Evolutionary conservation across 2,888 invertebrate species (phyloP), one percentile per base, ranked within the genome.

Genomic region (Gordius sp.): DNA sequence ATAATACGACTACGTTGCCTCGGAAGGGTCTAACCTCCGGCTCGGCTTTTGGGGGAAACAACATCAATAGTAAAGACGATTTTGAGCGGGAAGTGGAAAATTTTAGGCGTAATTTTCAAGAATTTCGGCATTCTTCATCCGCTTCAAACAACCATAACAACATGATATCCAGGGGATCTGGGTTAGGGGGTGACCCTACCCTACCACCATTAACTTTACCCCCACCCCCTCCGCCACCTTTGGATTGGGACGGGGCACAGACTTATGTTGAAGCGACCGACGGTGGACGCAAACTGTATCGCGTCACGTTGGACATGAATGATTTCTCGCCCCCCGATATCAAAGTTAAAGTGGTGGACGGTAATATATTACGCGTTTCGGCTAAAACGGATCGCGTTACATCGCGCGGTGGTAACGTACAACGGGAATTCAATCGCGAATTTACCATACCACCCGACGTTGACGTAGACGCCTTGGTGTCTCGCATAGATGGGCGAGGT

Each of bases 371-470:
- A 27, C 24, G 28, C 4, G 28, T 54, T 8, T 4, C 24, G 13
- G 55, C 26, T 24, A 8, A 23, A 23, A 4, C 16, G 8, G 55
- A 54, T 2, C 16, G 26, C 26, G 27, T 16, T 25, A 27, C 55
- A 4, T 4, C 4, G 16, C 8, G 26, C 8, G 55, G 55, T 16
- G 55, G 27, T 4, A 27, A 13, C 28, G 16, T 28, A 8, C 28
- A 54, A 25, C 24, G 27, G 27, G 55, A 54, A 54, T 54, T 54
- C 23, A 24, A 54, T 28, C 26, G 28, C 4, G 55, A 54, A 28
- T 54, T 54, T 28, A 54, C 55, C 8, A 54, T 54, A 4, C 55
- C 55, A 16, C 26, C 55, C 25, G 23, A 28, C 55, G 55, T 54
- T 16, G 20, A 54, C 27, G 27, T 23, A 16, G 55, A 54, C 23